These are phyloP conservation scores for Gopherus flavomarginatus DNA, from an alignment of 2,113 vertebrate genomes.

Conservation along the genomic window DNA sequence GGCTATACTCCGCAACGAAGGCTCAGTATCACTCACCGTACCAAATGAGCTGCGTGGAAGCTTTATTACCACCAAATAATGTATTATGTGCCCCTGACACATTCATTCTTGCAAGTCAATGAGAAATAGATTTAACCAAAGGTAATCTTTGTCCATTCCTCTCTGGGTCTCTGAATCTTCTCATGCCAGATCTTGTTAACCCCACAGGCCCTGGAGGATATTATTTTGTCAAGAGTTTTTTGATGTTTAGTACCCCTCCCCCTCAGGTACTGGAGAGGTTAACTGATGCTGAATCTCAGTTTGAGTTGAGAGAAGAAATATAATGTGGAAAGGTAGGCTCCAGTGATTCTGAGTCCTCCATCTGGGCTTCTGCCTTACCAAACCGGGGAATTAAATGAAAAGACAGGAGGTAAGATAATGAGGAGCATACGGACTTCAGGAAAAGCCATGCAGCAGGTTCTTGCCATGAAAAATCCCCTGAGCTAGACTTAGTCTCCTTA, in stretches of 20 bases:
- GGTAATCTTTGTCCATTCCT: neutral
- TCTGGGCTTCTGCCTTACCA: neutral
- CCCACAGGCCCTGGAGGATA: neutral
- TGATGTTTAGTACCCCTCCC: neutral
- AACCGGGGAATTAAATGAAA: neutral
- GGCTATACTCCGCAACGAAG: constrained; percentile 19
- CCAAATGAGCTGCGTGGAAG: constrained; percentile 27
- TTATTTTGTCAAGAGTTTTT: neutral
- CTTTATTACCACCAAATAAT: constrained; percentile 42
- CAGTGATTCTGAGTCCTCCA: neutral
- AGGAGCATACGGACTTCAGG: neutral
- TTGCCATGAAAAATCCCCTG: neutral
- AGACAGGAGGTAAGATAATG: neutral
- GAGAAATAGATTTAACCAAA: neutral
- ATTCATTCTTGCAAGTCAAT: constrained; percentile 36
- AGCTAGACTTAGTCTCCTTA: neutral
- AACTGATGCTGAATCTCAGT: rapidly evolving
- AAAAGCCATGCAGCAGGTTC: neutral
- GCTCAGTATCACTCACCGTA: constrained; percentile 35
- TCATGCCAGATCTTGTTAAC: constrained; percentile 24
- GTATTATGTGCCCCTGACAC: constrained; percentile 41
- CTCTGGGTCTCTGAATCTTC: neutral
- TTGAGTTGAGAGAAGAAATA: neutral
- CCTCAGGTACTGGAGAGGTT: neutral
- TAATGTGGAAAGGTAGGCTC: neutral